phyloP scores from a whole-genome alignment of 2,113 vertebrate genomes.

The Forbesichthys agassizii region DNA sequence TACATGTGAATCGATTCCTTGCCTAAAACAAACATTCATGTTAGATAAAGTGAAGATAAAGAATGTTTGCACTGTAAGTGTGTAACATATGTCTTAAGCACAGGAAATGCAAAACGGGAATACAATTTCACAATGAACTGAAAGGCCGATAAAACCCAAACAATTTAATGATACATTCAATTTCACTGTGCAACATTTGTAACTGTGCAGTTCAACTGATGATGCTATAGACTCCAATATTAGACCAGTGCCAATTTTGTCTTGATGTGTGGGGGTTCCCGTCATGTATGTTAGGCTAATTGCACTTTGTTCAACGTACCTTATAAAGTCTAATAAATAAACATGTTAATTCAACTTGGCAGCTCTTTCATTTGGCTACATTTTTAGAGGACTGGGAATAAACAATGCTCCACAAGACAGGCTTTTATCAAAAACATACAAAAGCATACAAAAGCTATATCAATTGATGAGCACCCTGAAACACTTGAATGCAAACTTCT shows the following conservation, averaged over 20 bases:
- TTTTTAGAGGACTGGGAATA: slow-evolving; percentile 64
- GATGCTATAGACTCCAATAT: slow-evolving; percentile 55
- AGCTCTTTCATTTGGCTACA: slow-evolving; percentile 54
- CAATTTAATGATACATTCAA: slow-evolving; percentile 84
- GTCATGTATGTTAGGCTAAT: slow-evolving; percentile 60
- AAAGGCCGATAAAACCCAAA: slow-evolving; percentile 60
- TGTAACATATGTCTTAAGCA: slow-evolving; percentile 2
- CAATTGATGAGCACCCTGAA: slow-evolving; percentile 73
- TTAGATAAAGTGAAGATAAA: neutral
- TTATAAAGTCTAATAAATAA: slow-evolving; percentile 79
- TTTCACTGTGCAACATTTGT: slow-evolving; percentile 80
- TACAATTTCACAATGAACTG: slow-evolving; percentile 48
- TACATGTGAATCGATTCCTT: slow-evolving; percentile 54
- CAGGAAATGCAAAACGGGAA: slow-evolving; percentile 32
- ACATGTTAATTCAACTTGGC: slow-evolving; percentile 62
- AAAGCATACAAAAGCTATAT: slow-evolving; percentile 64
- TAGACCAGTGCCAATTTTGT: slow-evolving; percentile 63
- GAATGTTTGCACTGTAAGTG: neutral
- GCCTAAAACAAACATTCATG: slow-evolving; percentile 48
- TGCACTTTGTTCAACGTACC: slow-evolving; percentile 79
- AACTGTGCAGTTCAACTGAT: slow-evolving; percentile 65
- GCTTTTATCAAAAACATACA: slow-evolving; percentile 68
- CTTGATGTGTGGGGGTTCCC: slow-evolving; percentile 52
- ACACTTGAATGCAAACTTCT: slow-evolving; percentile 69
- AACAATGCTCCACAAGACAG: slow-evolving; percentile 56